Evolutionary conservation across 1,140 invertebrate genomes (phyloP), one percentile per base, ranked within the genome.

Genomic region (Drosophila ironensis): DNA sequence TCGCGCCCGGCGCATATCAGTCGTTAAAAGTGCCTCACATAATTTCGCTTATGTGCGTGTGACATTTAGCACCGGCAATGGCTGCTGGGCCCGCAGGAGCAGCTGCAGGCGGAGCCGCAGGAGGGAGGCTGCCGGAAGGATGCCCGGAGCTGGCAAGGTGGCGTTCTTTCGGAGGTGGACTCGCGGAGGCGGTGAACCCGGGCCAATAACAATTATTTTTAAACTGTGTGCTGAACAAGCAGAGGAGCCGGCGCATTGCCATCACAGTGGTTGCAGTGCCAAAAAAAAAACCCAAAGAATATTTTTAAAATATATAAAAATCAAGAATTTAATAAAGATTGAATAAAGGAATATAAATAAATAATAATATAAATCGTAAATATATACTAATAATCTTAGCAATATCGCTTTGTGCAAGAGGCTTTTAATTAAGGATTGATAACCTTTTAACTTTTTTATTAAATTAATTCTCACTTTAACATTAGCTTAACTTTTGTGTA

Each of bases 11-110:
- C 59, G 35, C 69, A 69, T 72, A 67, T 77, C 80, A 80, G 80
- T 86, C 80, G 80, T 86, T 86, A 86, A 86, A 63, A 86, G 80
- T 75, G 71, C 74, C 73, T 86, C 71, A 86, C 80, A 86, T 86
- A 86, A 86, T 86, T 86, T 77, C 74, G 67, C 80, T 86, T 86
- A 80, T 86, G 76, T 86, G 80, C 74, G 47, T 75, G 70, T 78
- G 74, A 86, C 80, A 80, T 84, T 86, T 86, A 86, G 80, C 70
- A 46, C 59, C 40, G 48, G 66, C 35, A 37, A 48, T 56, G 67
- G 24, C 20, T 24, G 59, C 48, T 14, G 56, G 16, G n/a, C n/a
- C n/a, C n/a, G n/a, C n/a, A 61, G 37, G 19, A 17, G 48, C 1
- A 53, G 45, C 7, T 0, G 25, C 11, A 8, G 9, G 6, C 1